Evolutionary conservation across 2,797 vertebrate species (phyloP), one percentile per base, ranked within the genome.

Genomic region (Anabas testudineus): DNA sequence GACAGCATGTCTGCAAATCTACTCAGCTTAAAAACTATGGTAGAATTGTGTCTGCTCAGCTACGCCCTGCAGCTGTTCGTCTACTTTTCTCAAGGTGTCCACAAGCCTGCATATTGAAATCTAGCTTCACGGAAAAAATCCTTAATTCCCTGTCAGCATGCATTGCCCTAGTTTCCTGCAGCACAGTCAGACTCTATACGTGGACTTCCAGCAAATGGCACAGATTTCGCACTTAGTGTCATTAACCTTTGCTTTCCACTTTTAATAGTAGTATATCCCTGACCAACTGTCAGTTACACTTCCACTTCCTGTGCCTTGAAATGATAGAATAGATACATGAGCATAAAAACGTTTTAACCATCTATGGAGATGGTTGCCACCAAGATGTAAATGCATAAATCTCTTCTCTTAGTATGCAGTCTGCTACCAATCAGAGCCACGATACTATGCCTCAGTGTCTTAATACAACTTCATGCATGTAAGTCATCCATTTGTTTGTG

Each of bases 101-200:
- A 63, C 10, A 37, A 26, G 48, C 53, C 45, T 59, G 55, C 60
- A 49, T 74, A 51, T 82, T 80, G 28, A 70, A 87, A 75, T 69
- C 65, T 24, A 63, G 82, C 72, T 83, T 71, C 74, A 68, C 68
- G 57, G 74, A 58, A 76, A 76, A 53, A 70, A 69, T 71, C 32
- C 61, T 70, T 58, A 42, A 61, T 52, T 62, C 64, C 57, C 49
- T 67, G 77, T 87, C 78, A 76, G 71, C 81, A 66, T 67, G 56
- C 39, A 55, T 70, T 85, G 78, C 43, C 75, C 85, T 69, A 78
- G 47, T 86, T 87, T 87, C 58, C 67, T 48, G 12, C 55, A 43
- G 42, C 52, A 47, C 19, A 34, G 37, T 42, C 48, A n/a, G n/a
- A n/a, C n/a, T n/a, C 52, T 52, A 52, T 71, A 85, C 72, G 70